Base-by-base conservation (phyloP, 2,888 invertebrate species). In the Stratiomys singularior region DNA sequence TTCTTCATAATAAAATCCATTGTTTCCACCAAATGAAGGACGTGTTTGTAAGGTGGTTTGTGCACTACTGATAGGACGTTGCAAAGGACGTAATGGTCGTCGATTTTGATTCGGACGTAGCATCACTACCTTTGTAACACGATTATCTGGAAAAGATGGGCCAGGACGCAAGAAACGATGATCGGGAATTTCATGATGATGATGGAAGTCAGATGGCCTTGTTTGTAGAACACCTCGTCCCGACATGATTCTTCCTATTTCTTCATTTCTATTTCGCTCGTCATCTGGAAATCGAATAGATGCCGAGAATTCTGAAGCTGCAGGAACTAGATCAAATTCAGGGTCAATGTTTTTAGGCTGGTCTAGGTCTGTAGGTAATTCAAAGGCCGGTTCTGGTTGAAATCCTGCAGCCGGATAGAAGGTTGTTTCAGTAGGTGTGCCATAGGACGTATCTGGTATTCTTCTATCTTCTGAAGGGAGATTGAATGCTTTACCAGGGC, bases 401-500 rank as follows among this genome's bases (percentile, higher is more conserved):
- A 66, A 76, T 56, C 78, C 78, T 21, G 78, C 76, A 1, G 78
- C 52, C 9, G 78, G 76, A 52, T 78, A 78, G 15, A 76, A 76
- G 46, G 76, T 37, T 21, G 58, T 11, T 27, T 46, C 47, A 37
- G 66, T 67, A 15, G 66, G 52, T 13, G 28, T 60, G 1, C 11
- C 47, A 13, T 69, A 47, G 5, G 30, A n/a, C 28, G 21, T 56
- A 5, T 76, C 78, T 58, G 56, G 46, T 44, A 21, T 28, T 28
- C 18, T 63, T 25, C 44, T 21, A 7, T 46, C 63, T 18, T 78
- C 78, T 5, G 69, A 69, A 13, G 78, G 78, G 9, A 78, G 60
- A 30, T 76, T 67, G 63, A 78, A 78, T 21, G 78, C 78, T 52
- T 71, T 76, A 63, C 76, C 78, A 15, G 78, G 78, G 27, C 78